Conservation (phyloP, 2,888 invertebrate species). For the Folsomia candida region DNA sequence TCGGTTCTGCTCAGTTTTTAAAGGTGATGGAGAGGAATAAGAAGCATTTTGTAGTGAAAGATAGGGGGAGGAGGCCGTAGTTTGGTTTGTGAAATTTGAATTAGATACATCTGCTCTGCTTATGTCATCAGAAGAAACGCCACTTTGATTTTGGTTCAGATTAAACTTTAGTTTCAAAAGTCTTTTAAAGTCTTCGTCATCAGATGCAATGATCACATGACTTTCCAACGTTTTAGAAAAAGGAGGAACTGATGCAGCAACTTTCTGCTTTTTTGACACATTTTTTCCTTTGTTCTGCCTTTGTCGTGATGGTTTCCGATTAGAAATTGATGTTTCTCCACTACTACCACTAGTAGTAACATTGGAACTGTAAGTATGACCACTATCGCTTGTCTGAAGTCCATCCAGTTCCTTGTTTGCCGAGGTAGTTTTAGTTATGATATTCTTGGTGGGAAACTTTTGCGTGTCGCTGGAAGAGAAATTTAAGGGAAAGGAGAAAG, state of each 20-base stretch:
- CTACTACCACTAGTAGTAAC: slow-evolving; percentile 8
- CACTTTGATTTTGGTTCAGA: slow-evolving; percentile 22
- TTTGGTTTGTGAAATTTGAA: neutral
- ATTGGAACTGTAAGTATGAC: neutral
- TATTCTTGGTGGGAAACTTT: slow-evolving; percentile 23
- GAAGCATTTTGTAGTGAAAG: neutral
- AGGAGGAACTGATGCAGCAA: slow-evolving; percentile 33
- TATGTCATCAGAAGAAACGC: slow-evolving; percentile 11
- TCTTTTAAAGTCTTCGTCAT: slow-evolving; percentile 41
- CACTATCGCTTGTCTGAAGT: slow-evolving; percentile 9
- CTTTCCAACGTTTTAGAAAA: slow-evolving; percentile 14
- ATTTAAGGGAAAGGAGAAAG: neutral
- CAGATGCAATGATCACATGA: slow-evolving; percentile 37
- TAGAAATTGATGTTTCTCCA: slow-evolving; percentile 7
- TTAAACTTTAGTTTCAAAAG: slow-evolving; percentile 36
- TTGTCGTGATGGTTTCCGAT: slow-evolving; percentile 25
- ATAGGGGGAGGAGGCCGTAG: neutral
- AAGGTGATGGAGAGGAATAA: neutral
- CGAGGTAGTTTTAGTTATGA: slow-evolving; percentile 13
- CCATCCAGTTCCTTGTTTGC: slow-evolving; percentile 2
- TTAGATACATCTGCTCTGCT: neutral
- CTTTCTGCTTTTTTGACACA: slow-evolving; percentile 45
- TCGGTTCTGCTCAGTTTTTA: neutral
- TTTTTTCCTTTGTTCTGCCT: slow-evolving; percentile 36
- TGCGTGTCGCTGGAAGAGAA: neutral